Evolutionary conservation across 2,113 vertebrate species (phyloP).

Genomic region (Anseranas semipalmata): DNA sequence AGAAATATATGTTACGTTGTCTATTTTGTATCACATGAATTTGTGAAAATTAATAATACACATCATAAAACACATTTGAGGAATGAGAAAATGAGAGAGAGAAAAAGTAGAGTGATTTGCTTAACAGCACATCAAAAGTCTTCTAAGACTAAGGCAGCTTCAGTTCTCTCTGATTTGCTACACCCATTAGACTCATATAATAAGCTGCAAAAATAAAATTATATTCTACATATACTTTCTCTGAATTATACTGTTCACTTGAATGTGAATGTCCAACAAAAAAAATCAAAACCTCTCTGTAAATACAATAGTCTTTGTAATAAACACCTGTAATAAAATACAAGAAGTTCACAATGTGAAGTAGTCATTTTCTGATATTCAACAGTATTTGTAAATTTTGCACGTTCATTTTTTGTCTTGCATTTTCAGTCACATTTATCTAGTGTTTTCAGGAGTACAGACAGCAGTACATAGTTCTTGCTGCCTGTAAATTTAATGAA

Average conservation of each 20-base stretch:
- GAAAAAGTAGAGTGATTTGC: neutral
- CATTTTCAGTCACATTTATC: neutral
- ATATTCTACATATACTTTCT: neutral
- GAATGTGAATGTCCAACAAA: neutral
- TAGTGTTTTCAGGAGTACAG: neutral
- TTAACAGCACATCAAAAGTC: neutral
- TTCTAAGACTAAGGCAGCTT: neutral
- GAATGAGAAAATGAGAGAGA: neutral
- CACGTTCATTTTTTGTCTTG: neutral
- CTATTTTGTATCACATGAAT: neutral
- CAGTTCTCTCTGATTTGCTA: neutral
- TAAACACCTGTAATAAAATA: neutral
- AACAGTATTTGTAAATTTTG: neutral
- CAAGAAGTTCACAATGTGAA: neutral
- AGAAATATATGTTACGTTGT: neutral
- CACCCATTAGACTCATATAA: neutral
- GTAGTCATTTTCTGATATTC: neutral
- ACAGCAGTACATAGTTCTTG: neutral
- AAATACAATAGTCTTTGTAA: neutral
- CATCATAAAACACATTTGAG: neutral
- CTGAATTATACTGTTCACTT: neutral
- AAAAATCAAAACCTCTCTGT: neutral
- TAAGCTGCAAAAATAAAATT: neutral
- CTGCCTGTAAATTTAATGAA: neutral
- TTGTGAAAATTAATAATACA: neutral